Conservation (phyloP, 2,888 invertebrate species). For the Calliopum simillimum region DNA sequence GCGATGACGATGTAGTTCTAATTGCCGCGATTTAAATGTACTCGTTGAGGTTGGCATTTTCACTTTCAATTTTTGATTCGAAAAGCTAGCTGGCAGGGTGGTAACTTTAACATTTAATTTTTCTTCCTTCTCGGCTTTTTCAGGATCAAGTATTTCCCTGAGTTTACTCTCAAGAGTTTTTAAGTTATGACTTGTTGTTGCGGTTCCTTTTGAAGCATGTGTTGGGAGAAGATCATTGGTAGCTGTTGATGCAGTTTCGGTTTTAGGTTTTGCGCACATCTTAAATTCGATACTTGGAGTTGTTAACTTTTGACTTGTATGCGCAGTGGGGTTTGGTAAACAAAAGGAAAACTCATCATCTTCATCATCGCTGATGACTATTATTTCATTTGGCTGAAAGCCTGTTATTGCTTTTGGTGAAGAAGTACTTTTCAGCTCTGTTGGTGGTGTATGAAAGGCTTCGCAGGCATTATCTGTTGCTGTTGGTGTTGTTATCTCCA, state of each 20-base stretch:
- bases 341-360: background rate
- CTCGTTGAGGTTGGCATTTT: constrained; percentile 13
- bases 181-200: background rate
- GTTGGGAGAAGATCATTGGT: too few species aligned
- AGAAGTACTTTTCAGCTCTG: too few species aligned
- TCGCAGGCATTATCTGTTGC: too few species aligned
- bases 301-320: too few species aligned
- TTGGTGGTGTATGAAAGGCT: too few species aligned
- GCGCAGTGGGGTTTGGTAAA: too few species aligned
- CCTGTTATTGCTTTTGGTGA: too few species aligned
- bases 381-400: constrained; percentile 12
- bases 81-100: background rate
- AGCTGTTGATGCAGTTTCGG: too few species aligned
- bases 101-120: constrained; percentile 22
- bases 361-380: constrained; percentile 37
- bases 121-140: constrained; percentile 25
- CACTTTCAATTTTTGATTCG: constrained; percentile 24
- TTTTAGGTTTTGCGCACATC: too few species aligned
- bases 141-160: constrained; percentile 10
- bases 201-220: background rate
- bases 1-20: constrained; percentile 55
- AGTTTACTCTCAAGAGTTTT: background rate
- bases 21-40: constrained; percentile 51
- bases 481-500: too few species aligned
- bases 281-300: too few species aligned